A percentile compares a stretch with the other conserved stretches of the same genome.
Evolutionary conservation across 2,888 invertebrate genomes (phyloP).

Genomic region (Noctua comes): DNA sequence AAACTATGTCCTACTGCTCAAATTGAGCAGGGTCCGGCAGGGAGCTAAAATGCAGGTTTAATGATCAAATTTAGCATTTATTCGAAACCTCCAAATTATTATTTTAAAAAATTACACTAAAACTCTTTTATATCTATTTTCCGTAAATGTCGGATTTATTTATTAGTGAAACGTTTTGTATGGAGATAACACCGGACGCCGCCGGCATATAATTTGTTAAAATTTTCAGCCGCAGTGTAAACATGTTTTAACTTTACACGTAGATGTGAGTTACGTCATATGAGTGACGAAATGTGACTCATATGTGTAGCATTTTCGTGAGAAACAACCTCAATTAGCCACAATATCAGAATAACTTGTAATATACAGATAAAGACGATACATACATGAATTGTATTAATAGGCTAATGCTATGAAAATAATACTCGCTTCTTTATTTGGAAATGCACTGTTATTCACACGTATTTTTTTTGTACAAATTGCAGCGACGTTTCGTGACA

Average conservation of each 20-base stretch:
- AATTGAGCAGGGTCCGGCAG: slow-evolving; percentile 3
- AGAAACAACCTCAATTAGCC: slow-evolving; percentile 11
- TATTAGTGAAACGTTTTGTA: slow-evolving; percentile 8
- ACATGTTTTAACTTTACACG: slow-evolving; percentile 25
- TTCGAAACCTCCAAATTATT: slow-evolving; percentile 3
- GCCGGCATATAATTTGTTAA: slow-evolving; percentile 12
- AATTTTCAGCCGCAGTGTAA: slow-evolving; percentile 17
- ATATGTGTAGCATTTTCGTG: slow-evolving; percentile 24
- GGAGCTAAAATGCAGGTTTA: slow-evolving; percentile 3
- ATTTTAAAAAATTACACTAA: slow-evolving; percentile 3
- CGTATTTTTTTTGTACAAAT: slow-evolving; percentile 24
- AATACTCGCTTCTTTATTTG: slow-evolving; percentile 30
- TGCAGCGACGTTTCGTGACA: slow-evolving; percentile 24
- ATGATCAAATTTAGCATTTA: slow-evolving; percentile 3
- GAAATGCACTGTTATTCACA: slow-evolving; percentile 31
- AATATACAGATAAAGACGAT: slow-evolving; percentile 20
- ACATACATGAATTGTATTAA: slow-evolving; percentile 23
- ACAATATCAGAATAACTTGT: slow-evolving; percentile 37
- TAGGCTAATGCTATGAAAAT: slow-evolving; percentile 21
- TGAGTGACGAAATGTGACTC: slow-evolving; percentile 27
- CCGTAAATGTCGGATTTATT: slow-evolving; percentile 12
- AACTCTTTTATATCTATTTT: slow-evolving; percentile 3
- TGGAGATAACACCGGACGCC: slow-evolving; percentile 15
- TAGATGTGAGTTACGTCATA: neutral
- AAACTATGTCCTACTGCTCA: slow-evolving; percentile 3